Evolutionary conservation across 2,888 invertebrate genomes (phyloP), one percentile per base, ranked within the genome.

Genomic region (Drosophila glabriapex): DNA sequence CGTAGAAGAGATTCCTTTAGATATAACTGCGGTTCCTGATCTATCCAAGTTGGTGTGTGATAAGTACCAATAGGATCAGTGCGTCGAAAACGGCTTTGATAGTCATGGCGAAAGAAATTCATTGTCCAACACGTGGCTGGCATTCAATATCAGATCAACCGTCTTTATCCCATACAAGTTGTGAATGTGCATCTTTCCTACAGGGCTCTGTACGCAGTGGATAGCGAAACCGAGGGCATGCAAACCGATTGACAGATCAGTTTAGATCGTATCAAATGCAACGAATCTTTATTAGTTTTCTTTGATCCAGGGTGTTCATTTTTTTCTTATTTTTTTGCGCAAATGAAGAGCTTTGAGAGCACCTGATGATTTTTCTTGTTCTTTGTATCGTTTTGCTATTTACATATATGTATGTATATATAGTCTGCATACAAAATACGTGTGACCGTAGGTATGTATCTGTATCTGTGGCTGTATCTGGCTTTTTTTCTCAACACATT

Each of bases 91-190:
- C 92, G 91, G 81, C 85, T 86, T 68, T 92, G 83, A 84, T 92
- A 89, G 83, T 93, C 91, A 84, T 91, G 91, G 60, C 91, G 92
- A 76, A 93, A 89, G 73, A 93, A 91, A 91, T 92, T 92, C 93
- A 93, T 93, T 76, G 81, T 91, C 82, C 61, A 75, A 69, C 68
- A 73, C 61, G 70, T 64, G 78, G 67, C 70, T 53, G 64, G 72
- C 39, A 66, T 59, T 55, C 59, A 65, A 49, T 52, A 67, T 55
- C 66, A 60, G 66, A 55, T 72, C 74, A 71, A 62, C 55, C 79
- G 58, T 73, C 64, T 77, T 67, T 52, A 25, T 59, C 62, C 58
- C 53, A 64, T 33, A 66, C 59, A 66, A 22, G 22, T 55, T 67
- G 46, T 62, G 68, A 50, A 75, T 79, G 56, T 75, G 60, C 74